Evolutionary conservation across 2,888 invertebrate species (phyloP), one percentile per base, ranked within the genome.

Genomic region (Cerceris rybyensis): DNA sequence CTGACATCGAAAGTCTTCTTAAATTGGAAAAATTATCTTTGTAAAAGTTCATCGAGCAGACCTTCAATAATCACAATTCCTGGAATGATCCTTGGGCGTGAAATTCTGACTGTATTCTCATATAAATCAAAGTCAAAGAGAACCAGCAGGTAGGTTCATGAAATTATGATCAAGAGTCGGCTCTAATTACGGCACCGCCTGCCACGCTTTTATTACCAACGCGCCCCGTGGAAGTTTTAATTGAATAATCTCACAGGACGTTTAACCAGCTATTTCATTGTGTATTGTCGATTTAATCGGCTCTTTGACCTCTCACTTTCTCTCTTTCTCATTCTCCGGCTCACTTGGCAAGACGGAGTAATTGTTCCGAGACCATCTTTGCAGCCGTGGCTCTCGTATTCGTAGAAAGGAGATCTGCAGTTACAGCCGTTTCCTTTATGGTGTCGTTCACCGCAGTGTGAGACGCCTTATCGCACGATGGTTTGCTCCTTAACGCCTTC

Each of bases 401-500:
- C 59, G 54, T 1, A n/a, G 59, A 64, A 69, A 69, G 59, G 46
- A 65, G 64, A 41, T 57, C 52, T 64, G 57, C 42, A 43, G 42
- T 75, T 55, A 68, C 52, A 54, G 67, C 64, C 69, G 59, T 76
- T 60, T 64, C 64, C 59, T 76, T 68, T 69, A 76, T 54, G 57
- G 52, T 41, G 59, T 63, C 61, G 60, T 73, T 76, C 49, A 14
- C 28, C 46, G 43, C 17, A n/a, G 14, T 42, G 16, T 28, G 28
- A 28, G 17, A n/a, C 68, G 70, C 61, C 77, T 75, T 75, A 78
- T 75, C 70, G 67, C 75, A 9, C 64, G 55, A 65, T 75, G 49
- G 73, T 71, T 81, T 52, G 52, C 70, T 65, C 46, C 50, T 85
- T 85, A 84, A 86, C 70, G 57, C 60, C 28, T 43, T 90, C 52